These are phyloP conservation scores for Bettongia penicillata DNA, from an alignment of 2,113 vertebrate species.

Conservation along the genomic window DNA sequence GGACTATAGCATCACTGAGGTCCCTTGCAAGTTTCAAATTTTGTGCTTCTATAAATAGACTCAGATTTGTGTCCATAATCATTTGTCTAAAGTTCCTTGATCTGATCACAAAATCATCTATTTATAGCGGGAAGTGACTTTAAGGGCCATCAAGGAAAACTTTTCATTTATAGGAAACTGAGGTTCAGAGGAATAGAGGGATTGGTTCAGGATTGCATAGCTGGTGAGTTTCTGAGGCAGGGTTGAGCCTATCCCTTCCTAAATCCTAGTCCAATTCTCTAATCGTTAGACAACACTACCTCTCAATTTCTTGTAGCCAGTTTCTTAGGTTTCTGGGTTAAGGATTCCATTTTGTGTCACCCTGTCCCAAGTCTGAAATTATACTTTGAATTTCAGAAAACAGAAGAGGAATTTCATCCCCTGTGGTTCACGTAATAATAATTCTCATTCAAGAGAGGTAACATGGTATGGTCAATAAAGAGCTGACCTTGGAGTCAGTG, in stretches of 20 bases:
- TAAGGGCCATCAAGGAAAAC: neutral
- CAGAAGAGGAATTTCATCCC: neutral
- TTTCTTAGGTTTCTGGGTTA: neutral
- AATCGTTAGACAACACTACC: neutral
- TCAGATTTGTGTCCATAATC: neutral
- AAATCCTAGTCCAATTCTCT: neutral
- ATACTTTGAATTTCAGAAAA: conserved; percentile 29
- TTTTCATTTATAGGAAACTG: neutral
- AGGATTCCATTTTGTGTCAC: neutral
- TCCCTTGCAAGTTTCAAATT: neutral
- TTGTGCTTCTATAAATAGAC: neutral
- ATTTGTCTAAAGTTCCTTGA: neutral
- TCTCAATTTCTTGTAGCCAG: no score
- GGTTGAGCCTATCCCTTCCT: no score
- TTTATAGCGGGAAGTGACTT: neutral
- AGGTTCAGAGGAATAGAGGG: neutral
- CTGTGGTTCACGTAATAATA: neutral
- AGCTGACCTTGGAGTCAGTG: no score
- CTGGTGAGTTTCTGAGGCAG: no score
- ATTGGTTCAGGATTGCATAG: no score
- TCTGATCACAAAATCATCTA: neutral
- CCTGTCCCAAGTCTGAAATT: neutral
- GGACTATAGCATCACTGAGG: neutral
- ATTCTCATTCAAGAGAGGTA: no score
- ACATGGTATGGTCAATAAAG: no score